Base-by-base conservation (phyloP, 2,888 invertebrate species). In the Cosmia trapezina region DNA sequence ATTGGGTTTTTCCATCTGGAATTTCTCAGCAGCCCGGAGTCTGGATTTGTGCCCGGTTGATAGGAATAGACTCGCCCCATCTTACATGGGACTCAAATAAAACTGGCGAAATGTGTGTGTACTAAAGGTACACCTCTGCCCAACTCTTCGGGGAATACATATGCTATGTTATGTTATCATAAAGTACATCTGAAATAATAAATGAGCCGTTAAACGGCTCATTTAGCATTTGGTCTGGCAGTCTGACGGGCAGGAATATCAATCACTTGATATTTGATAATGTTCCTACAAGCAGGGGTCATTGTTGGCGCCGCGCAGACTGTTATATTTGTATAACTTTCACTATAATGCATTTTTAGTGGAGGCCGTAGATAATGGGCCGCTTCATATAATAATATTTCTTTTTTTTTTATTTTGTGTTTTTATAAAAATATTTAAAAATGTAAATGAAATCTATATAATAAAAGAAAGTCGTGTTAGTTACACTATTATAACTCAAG, bases 161-260 rank as follows among this genome's bases (percentile, higher is more conserved):
- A 60, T 3, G 41, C 11, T 9, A 60, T 37, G 37, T n/a, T 9
- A 43, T 22, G 6, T 6, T 7, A 33, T 37, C 6, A 37, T 37
- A 4, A n/a, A 33, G 19, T 63, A 33, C 14, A n/a, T n/a, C 33
- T 47, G 4, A 22, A 28, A n/a, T 41, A 33, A 78, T 63, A 71
- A 71, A 76, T 63, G 4, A 71, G 41, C 19, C 62, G 62, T 9
- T 59, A 14, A 19, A 51, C 33, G 57, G 45, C 51, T 22, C 71
- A 62, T 76, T 77, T 47, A 47, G 7, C 11, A 17, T 53, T 5
- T 28, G 19, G n/a, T 12, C n/a, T 33, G 22, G 57, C 68, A 59
- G 9, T 65, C 12, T 1, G 12, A 45, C 14, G 9, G 47, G 19
- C 54, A 64, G 75, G 7, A 49, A 33, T 75, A 49, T 75, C 54